These are phyloP conservation scores for Dolichallabes microphthalmus DNA, from an alignment of 2,113 vertebrate species.

Conservation along the genomic window DNA sequence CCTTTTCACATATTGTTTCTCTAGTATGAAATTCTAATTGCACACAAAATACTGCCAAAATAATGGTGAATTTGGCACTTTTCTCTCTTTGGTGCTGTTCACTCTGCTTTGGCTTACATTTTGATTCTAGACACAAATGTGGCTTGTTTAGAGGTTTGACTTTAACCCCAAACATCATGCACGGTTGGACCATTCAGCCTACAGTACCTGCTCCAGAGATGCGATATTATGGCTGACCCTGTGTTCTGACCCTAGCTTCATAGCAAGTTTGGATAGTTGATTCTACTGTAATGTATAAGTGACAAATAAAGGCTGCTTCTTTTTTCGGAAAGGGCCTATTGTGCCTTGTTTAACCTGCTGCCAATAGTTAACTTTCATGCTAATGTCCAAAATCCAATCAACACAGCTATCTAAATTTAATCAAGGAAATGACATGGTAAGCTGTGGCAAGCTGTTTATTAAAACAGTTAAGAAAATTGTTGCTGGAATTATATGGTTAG, in stretches of 20 bases:
- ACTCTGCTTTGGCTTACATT: background rate
- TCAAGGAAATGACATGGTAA: background rate
- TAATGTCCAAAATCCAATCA: background rate
- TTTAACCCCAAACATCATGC: background rate
- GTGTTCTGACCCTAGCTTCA: background rate
- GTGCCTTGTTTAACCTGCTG: slow-evolving; percentile 8
- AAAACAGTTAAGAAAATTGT: background rate
- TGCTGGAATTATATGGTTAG: background rate
- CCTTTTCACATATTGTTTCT: background rate
- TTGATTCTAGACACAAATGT: background rate
- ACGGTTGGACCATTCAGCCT: background rate
- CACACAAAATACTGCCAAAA: background rate
- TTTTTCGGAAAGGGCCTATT: background rate
- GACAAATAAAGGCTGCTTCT: background rate
- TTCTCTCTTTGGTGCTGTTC: background rate
- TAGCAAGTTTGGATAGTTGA: background rate
- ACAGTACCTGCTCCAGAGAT: background rate
- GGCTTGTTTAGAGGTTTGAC: background rate
- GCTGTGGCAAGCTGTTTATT: background rate
- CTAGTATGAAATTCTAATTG: background rate
- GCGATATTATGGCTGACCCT: background rate
- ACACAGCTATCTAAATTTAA: background rate
- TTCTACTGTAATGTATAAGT: background rate
- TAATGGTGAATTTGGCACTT: background rate
- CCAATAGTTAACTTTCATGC: background rate